A percentile compares a stretch with the other conserved stretches of the same genome.
These are phyloP conservation scores for Sternarchorhynchus goeldii DNA, from an alignment of 2,797 vertebrate genomes.

Conservation along the genomic window DNA sequence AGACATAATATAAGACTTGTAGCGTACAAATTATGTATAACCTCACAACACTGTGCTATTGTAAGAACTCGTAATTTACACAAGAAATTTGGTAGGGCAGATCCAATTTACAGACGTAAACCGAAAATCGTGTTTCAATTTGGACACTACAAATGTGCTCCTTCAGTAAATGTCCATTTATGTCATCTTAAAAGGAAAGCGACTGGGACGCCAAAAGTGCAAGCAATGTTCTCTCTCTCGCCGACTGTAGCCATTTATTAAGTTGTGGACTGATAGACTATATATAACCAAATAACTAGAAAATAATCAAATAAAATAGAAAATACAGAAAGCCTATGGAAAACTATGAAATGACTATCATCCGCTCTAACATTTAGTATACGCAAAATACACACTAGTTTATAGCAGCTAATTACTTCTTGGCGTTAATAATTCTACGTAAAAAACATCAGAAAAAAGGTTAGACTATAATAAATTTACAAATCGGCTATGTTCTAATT, in stretches of 20 bases:
- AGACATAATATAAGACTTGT: no score
- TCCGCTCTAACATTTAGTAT: not conserved
- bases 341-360: not conserved
- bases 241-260: conserved; percentile 1
- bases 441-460: not conserved
- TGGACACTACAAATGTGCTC: not conserved
- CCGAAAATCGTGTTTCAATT: conserved; percentile 1
- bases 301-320: not conserved
- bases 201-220: not conserved
- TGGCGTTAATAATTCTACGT: no score
- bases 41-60: no score
- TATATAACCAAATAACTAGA: not conserved
- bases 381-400: no score
- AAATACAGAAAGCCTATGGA: not conserved
- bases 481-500: not conserved
- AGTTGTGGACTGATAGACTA: not conserved
- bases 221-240: not conserved
- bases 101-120: conserved; percentile 6
- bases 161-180: conserved; percentile 37
- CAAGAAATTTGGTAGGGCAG: conserved; percentile 11
- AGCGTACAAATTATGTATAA: no score
- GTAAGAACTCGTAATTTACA: conserved; percentile 5
- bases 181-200: conserved; percentile 22
- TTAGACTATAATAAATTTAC: not conserved
- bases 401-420: no score